Evolutionary conservation across 1,140 invertebrate species (phyloP).

Genomic region (Dinothrombium tinctorium): DNA sequence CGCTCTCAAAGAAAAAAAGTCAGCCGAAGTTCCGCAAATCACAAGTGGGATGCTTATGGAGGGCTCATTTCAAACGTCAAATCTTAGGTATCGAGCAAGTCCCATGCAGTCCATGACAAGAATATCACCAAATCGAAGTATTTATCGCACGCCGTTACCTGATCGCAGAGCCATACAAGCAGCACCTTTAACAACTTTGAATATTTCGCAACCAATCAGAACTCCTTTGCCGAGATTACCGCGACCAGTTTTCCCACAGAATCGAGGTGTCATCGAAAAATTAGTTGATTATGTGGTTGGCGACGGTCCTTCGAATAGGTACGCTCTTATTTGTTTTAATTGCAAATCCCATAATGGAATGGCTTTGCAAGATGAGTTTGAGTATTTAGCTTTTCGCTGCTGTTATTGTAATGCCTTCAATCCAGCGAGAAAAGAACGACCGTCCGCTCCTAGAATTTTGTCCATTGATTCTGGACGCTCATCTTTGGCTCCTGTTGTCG

Average conservation of each 20-base stretch:
- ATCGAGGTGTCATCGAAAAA: constrained; percentile 49
- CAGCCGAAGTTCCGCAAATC: too few relatives aligned
- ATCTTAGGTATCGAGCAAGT: too few relatives aligned
- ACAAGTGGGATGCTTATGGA: too few relatives aligned
- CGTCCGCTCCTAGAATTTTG: constrained; percentile 2
- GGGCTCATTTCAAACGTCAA: too few relatives aligned
- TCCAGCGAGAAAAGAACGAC: constrained; percentile 8
- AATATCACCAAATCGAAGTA: too few relatives aligned
- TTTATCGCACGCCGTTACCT: too few relatives aligned
- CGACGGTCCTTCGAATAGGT: constrained; percentile 79
- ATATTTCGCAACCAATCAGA: not conserved
- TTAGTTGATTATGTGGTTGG: constrained; percentile 80
- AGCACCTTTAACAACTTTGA: too few relatives aligned
- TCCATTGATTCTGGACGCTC: not conserved
- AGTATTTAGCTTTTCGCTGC: constrained; percentile 68
- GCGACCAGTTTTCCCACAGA: constrained; percentile 30
- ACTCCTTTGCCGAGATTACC: constrained; percentile 19
- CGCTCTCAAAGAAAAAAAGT: constrained; percentile 23
- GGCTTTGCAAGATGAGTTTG: constrained; percentile 86
- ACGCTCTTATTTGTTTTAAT: constrained; percentile 71
- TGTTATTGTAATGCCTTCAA: constrained; percentile 66
- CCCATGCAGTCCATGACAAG: too few relatives aligned
- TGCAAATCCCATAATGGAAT: constrained; percentile 90
- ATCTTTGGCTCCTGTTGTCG: not conserved
- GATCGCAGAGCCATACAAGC: too few relatives aligned